Evolutionary conservation across 2,797 vertebrate species (phyloP), one percentile per base, ranked within the genome.

Genomic region (Gymnothorax reevesii): DNA sequence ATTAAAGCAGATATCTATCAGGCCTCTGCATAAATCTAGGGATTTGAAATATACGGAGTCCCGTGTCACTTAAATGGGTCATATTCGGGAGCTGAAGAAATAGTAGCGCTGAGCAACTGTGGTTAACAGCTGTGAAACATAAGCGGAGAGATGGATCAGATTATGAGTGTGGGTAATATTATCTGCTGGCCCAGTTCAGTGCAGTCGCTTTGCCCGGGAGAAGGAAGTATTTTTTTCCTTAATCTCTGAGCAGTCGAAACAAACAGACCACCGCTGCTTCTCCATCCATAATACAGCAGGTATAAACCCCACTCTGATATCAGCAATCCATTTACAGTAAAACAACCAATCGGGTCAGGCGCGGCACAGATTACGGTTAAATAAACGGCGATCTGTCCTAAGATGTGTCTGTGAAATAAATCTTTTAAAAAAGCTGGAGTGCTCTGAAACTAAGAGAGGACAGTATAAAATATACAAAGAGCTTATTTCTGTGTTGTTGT

Each of bases 341-440:
- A 92, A 86, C 88, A 89, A 91, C 91, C 93, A 93, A 90, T 4
- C 3, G 49, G 80, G 82, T 55, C 82, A 4, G 88, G 92, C 92
- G 94, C 95, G 93, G 94, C 91, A 88, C 92, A 93, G 93, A 95
- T 94, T 93, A 95, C 94, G 95, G 93, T 88, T 88, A 85, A 91
- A 91, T 85, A 88, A 89, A 90, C 89, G 80, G 42, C 86, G 87
- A 93, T 86, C 89, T 88, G 90, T 88, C 91, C 57, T 3, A 84
- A 83, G 62, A 88, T 33, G 9, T 1, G 69, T 73, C 33, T 42
- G 33, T 42, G 33, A 73, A 73, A 73, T 73, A 73, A 73, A 73
- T 69, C n/a, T 69, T n/a, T 27, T 82, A 82, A 42, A 79, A 83
- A 84, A 64, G 73, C 9, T 8, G 2, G 15, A 9, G 4, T 77